Conservation (phyloP, 1,140 invertebrate species). For the Drosophila pruinosa region DNA sequence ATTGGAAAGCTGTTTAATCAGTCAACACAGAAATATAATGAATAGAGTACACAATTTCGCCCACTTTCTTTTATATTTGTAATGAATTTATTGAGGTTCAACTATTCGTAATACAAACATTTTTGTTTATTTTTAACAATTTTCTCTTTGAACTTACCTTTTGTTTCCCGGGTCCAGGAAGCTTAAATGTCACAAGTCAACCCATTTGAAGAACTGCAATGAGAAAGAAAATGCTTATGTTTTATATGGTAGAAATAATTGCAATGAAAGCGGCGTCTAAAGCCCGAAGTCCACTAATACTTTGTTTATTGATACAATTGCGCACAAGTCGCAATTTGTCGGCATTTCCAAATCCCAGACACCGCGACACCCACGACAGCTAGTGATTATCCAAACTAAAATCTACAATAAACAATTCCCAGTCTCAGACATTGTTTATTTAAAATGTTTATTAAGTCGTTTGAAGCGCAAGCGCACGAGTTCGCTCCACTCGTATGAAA, state of each 20-base stretch:
- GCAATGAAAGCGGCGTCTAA: slow-evolving; percentile 17
- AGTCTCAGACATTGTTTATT: slow-evolving; percentile 23
- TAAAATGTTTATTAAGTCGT: slow-evolving; percentile 1
- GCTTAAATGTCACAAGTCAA: slow-evolving; percentile 80
- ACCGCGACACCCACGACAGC: slow-evolving; percentile 20
- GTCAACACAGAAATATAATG: slow-evolving; percentile 47
- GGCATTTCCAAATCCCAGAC: neutral
- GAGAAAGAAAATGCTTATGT: slow-evolving; percentile 2
- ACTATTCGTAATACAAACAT: neutral
- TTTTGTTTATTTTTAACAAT: neutral
- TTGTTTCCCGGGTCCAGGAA: slow-evolving; percentile 83
- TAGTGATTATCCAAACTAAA: slow-evolving; percentile 9
- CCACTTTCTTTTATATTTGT: neutral
- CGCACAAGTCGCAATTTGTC: neutral
- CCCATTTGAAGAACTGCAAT: slow-evolving; percentile 82
- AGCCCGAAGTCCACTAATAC: neutral
- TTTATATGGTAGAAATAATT: slow-evolving; percentile 2
- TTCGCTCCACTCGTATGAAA: slow-evolving; percentile 29
- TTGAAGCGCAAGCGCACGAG: slow-evolving; percentile 18
- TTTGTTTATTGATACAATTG: slow-evolving; percentile 45
- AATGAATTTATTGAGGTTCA: neutral
- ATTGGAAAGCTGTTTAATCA: slow-evolving; percentile 52
- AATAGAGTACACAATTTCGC: neutral
- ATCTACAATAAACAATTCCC: neutral
- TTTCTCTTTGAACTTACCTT: slow-evolving; percentile 58